Evolutionary conservation across 2,888 invertebrate genomes (phyloP).

Genomic region (Polylopha cassiicola): DNA sequence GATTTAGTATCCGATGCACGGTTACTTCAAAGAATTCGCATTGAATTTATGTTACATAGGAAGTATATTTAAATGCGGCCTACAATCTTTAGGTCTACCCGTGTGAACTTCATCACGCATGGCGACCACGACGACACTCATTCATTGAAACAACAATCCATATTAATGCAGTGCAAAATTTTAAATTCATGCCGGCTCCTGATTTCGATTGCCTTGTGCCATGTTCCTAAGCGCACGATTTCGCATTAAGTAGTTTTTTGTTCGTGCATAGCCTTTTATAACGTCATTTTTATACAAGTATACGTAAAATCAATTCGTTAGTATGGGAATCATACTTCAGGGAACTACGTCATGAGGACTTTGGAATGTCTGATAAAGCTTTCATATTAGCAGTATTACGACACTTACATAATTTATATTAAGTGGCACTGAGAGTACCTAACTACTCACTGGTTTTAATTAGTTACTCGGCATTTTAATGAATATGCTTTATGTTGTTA

Average conservation of each 20-base stretch:
- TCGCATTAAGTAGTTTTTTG: constrained; percentile 71
- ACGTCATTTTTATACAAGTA: constrained; percentile 49
- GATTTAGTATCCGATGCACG: constrained; percentile 69
- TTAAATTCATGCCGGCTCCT: constrained; percentile 71
- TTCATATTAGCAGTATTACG: constrained; percentile 15
- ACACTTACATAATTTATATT: constrained; percentile 8
- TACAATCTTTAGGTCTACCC: constrained; percentile 71
- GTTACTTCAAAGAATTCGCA: constrained; percentile 69
- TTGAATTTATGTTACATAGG: constrained; percentile 73
- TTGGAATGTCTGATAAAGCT: constrained; percentile 22
- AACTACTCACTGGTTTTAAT: no score
- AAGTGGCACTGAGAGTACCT: no score
- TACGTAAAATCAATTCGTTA: constrained; percentile 56
- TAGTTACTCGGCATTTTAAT: no score
- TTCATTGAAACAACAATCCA: constrained; percentile 76
- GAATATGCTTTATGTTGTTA: no score
- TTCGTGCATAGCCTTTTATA: constrained; percentile 64
- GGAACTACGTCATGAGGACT: constrained; percentile 49
- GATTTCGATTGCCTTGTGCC: constrained; percentile 64
- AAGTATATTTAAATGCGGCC: constrained; percentile 75
- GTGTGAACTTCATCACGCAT: constrained; percentile 76
- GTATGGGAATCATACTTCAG: constrained; percentile 30
- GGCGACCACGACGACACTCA: constrained; percentile 72
- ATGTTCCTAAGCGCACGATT: constrained; percentile 72
- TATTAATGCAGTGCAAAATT: constrained; percentile 77